Conservation (phyloP, 2,888 invertebrate species). For the Unio pictorum region DNA sequence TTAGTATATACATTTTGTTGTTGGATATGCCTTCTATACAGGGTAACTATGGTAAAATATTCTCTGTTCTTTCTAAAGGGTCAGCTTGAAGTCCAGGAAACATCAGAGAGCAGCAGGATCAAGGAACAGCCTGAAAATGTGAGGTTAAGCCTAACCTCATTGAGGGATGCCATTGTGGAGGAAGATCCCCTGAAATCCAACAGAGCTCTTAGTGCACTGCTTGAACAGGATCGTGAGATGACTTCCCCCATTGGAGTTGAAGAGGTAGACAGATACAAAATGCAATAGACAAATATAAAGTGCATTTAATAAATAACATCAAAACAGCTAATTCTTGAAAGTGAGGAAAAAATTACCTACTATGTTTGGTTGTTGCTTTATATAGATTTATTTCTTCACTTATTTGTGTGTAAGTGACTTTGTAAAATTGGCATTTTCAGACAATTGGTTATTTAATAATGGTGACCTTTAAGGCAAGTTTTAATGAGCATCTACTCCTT, state of each 20-base stretch:
- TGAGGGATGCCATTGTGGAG: slow-evolving; percentile 36
- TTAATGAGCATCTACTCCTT: too few species aligned
- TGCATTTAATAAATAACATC: neutral
- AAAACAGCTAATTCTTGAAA: too few species aligned
- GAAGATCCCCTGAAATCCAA: slow-evolving; percentile 58
- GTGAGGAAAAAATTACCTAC: too few species aligned
- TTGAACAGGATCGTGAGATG: slow-evolving; percentile 48
- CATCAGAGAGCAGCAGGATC: slow-evolving; percentile 36
- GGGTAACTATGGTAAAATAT: too few species aligned
- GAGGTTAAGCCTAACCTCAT: slow-evolving; percentile 33
- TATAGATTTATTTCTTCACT: too few species aligned
- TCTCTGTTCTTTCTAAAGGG: slow-evolving; percentile 30
- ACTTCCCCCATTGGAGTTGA: slow-evolving; percentile 60
- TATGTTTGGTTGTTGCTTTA: too few species aligned
- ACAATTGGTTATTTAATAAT: too few species aligned
- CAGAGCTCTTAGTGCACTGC: slow-evolving; percentile 56
- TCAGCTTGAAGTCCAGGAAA: slow-evolving; percentile 50
- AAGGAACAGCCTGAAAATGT: slow-evolving; percentile 34
- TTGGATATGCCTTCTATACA: too few species aligned
- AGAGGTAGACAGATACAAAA: slow-evolving; percentile 48
- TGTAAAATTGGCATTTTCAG: too few species aligned
- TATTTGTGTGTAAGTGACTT: too few species aligned
- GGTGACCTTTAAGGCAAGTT: too few species aligned
- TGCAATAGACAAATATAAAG: neutral
- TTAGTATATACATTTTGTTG: too few species aligned